Evolutionary conservation across 2,888 invertebrate genomes (phyloP).

Genomic region (Lysandra coridon): DNA sequence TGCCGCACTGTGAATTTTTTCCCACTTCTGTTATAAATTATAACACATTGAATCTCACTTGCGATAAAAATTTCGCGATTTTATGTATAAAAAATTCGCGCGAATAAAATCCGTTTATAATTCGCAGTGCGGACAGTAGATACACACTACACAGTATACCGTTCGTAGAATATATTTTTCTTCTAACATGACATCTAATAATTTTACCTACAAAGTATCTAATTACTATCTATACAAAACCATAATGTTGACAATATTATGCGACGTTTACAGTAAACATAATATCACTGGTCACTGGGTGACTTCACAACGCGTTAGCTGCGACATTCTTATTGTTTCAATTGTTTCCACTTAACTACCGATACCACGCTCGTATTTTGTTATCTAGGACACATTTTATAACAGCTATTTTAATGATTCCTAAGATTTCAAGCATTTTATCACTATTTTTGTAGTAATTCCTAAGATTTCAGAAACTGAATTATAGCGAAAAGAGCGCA

Average conservation of each 20-base stretch:
- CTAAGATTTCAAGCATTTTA: background rate
- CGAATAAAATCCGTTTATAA: too few relatives aligned
- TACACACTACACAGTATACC: too few relatives aligned
- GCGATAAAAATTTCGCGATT: too few relatives aligned
- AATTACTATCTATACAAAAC: background rate
- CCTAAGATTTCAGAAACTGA: background rate
- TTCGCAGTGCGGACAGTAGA: too few relatives aligned
- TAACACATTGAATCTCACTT: too few relatives aligned
- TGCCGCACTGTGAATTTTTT: too few relatives aligned
- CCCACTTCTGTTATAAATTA: too few relatives aligned
- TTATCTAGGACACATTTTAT: background rate
- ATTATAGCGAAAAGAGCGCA: background rate
- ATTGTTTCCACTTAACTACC: slow-evolving; percentile 28
- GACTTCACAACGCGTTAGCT: slow-evolving; percentile 2
- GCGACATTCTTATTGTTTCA: slow-evolving; percentile 9
- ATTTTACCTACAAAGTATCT: background rate
- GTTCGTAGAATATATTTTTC: background rate
- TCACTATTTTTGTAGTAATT: background rate
- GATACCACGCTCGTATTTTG: slow-evolving; percentile 4
- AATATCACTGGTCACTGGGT: background rate
- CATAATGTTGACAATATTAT: background rate
- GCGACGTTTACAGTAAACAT: background rate
- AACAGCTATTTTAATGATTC: background rate
- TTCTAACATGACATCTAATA: background rate
- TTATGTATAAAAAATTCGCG: too few relatives aligned